phyloP scores from a whole-genome alignment of 2,888 invertebrate species.

The Drosophila mercatorum region DNA sequence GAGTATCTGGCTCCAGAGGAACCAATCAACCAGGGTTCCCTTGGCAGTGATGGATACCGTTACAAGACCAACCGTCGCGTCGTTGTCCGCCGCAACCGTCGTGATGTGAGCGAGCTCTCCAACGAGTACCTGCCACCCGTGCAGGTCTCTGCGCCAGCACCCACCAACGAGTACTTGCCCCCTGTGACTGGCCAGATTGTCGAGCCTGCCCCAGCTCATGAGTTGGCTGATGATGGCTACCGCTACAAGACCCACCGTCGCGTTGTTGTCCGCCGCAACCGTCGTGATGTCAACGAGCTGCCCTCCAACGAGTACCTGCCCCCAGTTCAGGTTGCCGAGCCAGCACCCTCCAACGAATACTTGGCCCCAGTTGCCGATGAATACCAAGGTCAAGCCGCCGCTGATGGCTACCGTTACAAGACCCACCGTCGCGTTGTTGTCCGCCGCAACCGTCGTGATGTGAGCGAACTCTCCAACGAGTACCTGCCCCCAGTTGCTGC shows the following conservation, averaged over 20 bases:
- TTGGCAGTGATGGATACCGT: constrained; percentile 72
- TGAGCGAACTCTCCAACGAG: constrained; percentile 69
- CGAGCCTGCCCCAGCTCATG: constrained; percentile 71
- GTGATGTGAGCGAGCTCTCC: constrained; percentile 77
- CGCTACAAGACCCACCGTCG: constrained; percentile 82
- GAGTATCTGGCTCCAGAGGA: constrained; percentile 68
- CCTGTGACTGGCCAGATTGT: constrained; percentile 32
- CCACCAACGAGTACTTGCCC: constrained; percentile 62
- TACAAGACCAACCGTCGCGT: constrained; percentile 79
- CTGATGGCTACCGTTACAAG: constrained; percentile 80
- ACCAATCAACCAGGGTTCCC: constrained; percentile 26
- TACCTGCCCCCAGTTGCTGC: constrained; percentile 71
- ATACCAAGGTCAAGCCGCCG: constrained; percentile 13
- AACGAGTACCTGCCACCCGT: constrained; percentile 80
- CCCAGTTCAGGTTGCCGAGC: constrained; percentile 59
- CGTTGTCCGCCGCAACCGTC: constrained; percentile 73
- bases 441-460: constrained; percentile 76
- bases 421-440: constrained; percentile 72
- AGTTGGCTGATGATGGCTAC: constrained; percentile 82
- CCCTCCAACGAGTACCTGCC: constrained; percentile 81
- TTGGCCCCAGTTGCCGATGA: constrained; percentile 52
- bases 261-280: constrained; percentile 75
- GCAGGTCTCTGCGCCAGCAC: constrained; percentile 27
- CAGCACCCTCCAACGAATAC: constrained; percentile 72
- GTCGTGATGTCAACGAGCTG: constrained; percentile 81